phyloP scores from a whole-genome alignment of 1,140 invertebrate species.

The Teleopsis dalmanni region DNA sequence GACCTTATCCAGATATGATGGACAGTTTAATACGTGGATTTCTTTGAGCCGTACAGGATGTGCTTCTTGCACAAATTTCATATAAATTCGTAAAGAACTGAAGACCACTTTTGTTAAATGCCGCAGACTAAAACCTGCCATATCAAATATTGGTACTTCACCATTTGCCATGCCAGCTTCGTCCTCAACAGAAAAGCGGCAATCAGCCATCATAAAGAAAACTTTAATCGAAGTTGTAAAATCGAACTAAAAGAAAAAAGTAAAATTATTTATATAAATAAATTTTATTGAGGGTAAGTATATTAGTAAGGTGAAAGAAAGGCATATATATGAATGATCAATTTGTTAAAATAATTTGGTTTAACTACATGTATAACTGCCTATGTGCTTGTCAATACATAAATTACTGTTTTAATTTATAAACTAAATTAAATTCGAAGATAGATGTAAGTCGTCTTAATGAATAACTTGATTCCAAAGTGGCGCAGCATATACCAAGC shows the following conservation, averaged over 20 bases:
- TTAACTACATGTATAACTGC: too few species aligned
- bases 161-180: conserved; percentile 50
- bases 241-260: conserved; percentile 46
- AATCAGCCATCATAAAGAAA: conserved; percentile 62
- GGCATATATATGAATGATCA: too few species aligned
- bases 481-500: too few species aligned
- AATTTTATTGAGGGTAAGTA: too few species aligned
- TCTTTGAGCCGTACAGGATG: conserved; percentile 65
- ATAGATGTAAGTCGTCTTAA: too few species aligned
- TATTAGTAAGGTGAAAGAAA: too few species aligned
- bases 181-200: conserved; percentile 50
- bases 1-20: conserved; percentile 56
- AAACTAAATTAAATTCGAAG: too few species aligned
- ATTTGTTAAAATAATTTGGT: too few species aligned
- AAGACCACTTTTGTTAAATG: conserved; percentile 57
- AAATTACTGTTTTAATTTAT: too few species aligned
- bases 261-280: too few species aligned
- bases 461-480: too few species aligned
- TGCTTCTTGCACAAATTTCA: conserved; percentile 66
- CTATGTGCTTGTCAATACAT: too few species aligned
- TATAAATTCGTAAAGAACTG: conserved; percentile 57
- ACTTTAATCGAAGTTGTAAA: conserved; percentile 60
- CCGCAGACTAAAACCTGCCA: conserved; percentile 53
- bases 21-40: conserved; percentile 63
- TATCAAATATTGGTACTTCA: conserved; percentile 63